Evolutionary conservation across 2,797 vertebrate species (phyloP), one percentile per base, ranked within the genome.

Genomic region (Myotis pilosus): DNA sequence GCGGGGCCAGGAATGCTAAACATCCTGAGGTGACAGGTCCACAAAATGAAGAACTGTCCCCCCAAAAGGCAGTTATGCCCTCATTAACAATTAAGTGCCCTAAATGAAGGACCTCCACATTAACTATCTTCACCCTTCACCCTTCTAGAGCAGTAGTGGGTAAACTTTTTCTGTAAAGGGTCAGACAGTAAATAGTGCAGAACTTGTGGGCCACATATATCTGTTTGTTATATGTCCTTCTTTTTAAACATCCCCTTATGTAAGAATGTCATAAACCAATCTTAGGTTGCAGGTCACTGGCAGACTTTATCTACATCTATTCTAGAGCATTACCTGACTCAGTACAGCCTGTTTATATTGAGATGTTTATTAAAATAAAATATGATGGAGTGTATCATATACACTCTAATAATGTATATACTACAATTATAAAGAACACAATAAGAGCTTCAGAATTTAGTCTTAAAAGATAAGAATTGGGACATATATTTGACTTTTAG

Each of bases 251-350:
- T 85, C 6, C 44, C 44, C n/a, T 71, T n/a, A 74, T 1, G 1
- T 81, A 82, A 82, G 8, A 91, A 95, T 86, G n/a, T 79, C 83
- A 96, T 55, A 95, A 95, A 86, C 23, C 13, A 80, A 60, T 87
- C 85, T 76, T 81, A 71, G 76, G 41, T 89, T 33, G 38, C 8
- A 93, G 41, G 53, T 38, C 69, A 64, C 44, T 66, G 33, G 74
- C 22, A 88, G 15, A 60, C 91, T 87, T 92, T 69, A 92, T 5
- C 47, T 20, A 86, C 3, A 41, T 33, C 23, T 85, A 25, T 88
- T 92, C 78, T 62, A 95, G 2, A 92, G 16, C 25, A 76, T 62
- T 87, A 72, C 13, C 33, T 78, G 60, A 87, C 44, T 93, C 82
- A 84, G 78, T 72, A 79, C 1, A 36, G 49, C 41, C 53, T 60